Base-by-base conservation (phyloP, 2,113 vertebrate genomes). In the Coreoperca whiteheadi region DNA sequence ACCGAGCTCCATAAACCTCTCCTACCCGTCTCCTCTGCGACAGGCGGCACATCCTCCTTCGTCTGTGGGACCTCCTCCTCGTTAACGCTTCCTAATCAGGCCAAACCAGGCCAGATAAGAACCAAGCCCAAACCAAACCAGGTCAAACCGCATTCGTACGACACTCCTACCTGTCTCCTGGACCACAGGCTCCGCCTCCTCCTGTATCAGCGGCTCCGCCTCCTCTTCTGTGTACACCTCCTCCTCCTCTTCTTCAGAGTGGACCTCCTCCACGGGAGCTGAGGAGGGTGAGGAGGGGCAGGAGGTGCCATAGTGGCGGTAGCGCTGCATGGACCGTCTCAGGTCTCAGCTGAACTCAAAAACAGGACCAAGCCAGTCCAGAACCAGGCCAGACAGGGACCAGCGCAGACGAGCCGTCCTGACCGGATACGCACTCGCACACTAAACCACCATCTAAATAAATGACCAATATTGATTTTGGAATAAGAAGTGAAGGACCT, bases 131-230 rank as follows among this genome's bases (percentile, higher is more conserved):
- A 68, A 23, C 34, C 63, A 41, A 66, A 69, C n/a, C 39, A 50
- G 34, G 28, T 20, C 34, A 5, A 63, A 81, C 57, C 60, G 25
- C 10, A 12, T 9, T 51, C 37, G 2, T 2, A 8, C 20, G 21
- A 60, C 30, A 0, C 16, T 15, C 87, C 74, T 92, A 94, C 93
- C 93, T 84, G 79, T 54, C 56, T 80, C 74, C 87, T 77, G 63
- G 46, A 67, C 34, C 82, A 8, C 34, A 5, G n/a, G 16, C 76
- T 78, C 60, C 23, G 0, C 75, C 71, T 82, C 87, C 56, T 88
- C 75, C 0, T 83, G 57, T 51, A 76, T n/a, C 50, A 83, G 72
- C 0, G 25, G 60, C 54, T 85, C 77, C 37, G 60, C 80, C 59
- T 67, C 82, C 18, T 75, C 88, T 25, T 67, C 76, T n/a, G n/a